phyloP scores from a whole-genome alignment of 2,797 vertebrate genomes.

The Streptopelia turtur region DNA sequence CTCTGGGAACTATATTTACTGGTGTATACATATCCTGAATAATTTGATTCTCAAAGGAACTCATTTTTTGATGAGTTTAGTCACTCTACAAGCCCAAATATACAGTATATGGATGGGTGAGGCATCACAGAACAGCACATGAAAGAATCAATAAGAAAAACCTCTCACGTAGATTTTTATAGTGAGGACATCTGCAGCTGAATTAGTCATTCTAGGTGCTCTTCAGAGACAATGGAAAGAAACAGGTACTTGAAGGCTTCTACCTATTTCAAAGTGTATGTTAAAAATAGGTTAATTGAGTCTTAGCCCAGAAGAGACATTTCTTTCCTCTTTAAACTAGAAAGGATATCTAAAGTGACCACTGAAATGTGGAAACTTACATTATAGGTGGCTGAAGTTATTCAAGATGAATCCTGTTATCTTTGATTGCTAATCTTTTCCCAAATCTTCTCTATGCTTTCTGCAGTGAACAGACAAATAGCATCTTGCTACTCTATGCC shows the following conservation, averaged over 20 bases:
- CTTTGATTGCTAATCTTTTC: not conserved
- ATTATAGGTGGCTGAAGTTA: not conserved
- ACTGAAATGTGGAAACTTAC: not conserved
- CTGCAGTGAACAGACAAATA: not conserved
- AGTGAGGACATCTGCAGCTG: not conserved
- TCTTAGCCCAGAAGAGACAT: not conserved
- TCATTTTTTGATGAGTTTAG: not conserved
- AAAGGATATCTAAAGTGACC: not conserved
- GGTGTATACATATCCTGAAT: not conserved
- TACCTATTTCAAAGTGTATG: not conserved
- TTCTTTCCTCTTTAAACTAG: not conserved
- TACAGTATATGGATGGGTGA: not conserved
- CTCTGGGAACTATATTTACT: not conserved
- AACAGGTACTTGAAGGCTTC: not conserved
- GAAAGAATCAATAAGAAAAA: not conserved
- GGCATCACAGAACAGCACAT: not conserved
- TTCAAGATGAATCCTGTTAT: not conserved
- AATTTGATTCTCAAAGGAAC: not conserved
- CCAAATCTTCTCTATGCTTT: not conserved
- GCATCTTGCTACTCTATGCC: not conserved
- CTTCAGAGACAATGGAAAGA: not conserved
- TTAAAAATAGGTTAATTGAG: not conserved
- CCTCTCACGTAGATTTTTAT: fast-evolving
- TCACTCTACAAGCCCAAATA: not conserved
- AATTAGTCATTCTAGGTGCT: not conserved